A percentile compares a stretch with the other conserved stretches of the same genome.
Evolutionary conservation across 2,113 vertebrate species (phyloP).

Genomic region (Lanius ludovicianus): DNA sequence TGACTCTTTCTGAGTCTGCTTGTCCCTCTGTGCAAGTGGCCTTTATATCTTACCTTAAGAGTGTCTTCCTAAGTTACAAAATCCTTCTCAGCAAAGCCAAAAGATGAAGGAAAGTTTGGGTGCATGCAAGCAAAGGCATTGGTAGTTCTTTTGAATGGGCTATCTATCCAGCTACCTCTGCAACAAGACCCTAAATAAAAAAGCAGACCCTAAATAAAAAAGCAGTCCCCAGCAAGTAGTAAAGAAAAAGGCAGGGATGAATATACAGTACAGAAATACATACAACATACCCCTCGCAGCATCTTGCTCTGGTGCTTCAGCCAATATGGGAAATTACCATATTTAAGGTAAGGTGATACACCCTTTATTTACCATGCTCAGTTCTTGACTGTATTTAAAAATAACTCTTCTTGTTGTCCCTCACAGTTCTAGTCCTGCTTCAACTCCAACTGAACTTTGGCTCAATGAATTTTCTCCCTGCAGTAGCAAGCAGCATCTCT

Average conservation of each 20-base stretch:
- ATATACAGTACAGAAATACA: background rate
- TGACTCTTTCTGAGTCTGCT: background rate
- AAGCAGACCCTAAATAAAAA: background rate
- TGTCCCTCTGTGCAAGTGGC: background rate
- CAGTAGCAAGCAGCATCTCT: background rate
- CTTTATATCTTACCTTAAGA: background rate
- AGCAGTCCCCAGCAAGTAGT: fast-evolving
- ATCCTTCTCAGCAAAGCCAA: background rate
- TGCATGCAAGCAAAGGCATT: background rate
- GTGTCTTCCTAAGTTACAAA: background rate
- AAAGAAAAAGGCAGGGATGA: background rate
- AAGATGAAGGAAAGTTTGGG: background rate
- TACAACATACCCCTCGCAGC: fast-evolving
- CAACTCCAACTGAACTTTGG: background rate
- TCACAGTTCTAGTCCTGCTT: background rate
- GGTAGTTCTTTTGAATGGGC: background rate
- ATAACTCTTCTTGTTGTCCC: background rate
- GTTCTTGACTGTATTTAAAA: background rate
- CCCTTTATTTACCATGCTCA: background rate
- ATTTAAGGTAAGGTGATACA: background rate
- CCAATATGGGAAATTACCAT: background rate
- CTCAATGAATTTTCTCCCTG: background rate
- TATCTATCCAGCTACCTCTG: background rate
- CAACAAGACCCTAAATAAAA: background rate
- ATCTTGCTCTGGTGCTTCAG: background rate